Percentiles rank a stretch among this genome's conserved stretches.
These are phyloP conservation scores for Eudemis profundana DNA, from an alignment of 2,888 invertebrate genomes.

Conservation along the genomic window DNA sequence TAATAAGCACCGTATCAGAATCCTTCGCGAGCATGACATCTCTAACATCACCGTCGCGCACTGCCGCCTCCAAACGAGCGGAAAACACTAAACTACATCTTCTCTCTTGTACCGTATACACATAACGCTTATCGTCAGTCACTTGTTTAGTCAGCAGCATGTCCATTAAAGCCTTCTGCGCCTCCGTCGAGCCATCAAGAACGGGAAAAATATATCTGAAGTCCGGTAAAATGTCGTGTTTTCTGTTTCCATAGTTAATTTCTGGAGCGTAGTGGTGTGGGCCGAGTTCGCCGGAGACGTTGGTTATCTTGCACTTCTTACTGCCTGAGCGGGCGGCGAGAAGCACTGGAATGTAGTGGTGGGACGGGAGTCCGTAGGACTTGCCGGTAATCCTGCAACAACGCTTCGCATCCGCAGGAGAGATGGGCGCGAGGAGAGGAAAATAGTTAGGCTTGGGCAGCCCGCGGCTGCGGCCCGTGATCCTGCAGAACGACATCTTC, in stretches of 20 bases:
- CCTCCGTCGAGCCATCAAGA: constrained; percentile 88
- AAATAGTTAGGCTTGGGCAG: constrained; percentile 93
- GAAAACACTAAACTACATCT: constrained; percentile 91
- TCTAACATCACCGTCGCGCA: constrained; percentile 90
- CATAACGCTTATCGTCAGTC: constrained; percentile 86
- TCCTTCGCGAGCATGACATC: constrained; percentile 92
- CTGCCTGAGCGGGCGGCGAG: constrained; percentile 80
- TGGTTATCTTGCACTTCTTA: constrained; percentile 88
- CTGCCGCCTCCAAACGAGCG: constrained; percentile 90
- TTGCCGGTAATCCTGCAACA: constrained; percentile 92
- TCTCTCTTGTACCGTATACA: constrained; percentile 91
- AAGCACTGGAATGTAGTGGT: constrained; percentile 92
- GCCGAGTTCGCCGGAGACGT: constrained; percentile 85
- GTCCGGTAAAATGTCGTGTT: constrained; percentile 88
- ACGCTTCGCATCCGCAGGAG: constrained; percentile 92
- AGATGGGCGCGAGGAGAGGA: constrained; percentile 91
- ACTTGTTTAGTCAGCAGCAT: constrained; percentile 86
- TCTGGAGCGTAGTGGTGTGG: constrained; percentile 87
- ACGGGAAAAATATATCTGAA: constrained; percentile 91
- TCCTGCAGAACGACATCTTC: constrained; percentile 91
- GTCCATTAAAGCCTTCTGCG: constrained; percentile 86
- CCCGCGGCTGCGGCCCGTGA: constrained; percentile 91
- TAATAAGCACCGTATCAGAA: constrained; percentile 89
- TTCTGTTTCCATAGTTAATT: constrained; percentile 87
- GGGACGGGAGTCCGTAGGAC: constrained; percentile 89